Evolutionary conservation across 1,140 invertebrate genomes (phyloP).

Genomic region (Ruditapes philippinarum): DNA sequence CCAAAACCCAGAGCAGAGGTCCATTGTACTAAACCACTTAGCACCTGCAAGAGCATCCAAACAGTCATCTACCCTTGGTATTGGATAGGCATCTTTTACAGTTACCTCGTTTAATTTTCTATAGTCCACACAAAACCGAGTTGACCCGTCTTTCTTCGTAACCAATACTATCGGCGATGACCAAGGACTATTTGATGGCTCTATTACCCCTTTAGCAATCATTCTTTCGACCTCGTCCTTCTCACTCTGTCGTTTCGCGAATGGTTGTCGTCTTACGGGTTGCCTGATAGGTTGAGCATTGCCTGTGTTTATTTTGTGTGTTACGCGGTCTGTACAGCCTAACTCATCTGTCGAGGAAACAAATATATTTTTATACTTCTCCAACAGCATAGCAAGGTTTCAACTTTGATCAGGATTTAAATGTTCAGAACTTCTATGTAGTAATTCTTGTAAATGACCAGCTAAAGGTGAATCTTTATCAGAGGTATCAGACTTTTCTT

Average conservation of each 20-base stretch:
- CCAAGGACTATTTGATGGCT: conserved; percentile 56
- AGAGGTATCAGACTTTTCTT: neutral
- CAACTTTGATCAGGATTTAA: neutral
- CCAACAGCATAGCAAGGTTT: neutral
- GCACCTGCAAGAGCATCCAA: neutral
- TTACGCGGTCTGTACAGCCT: conserved; percentile 1
- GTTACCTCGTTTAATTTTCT: conserved; percentile 74
- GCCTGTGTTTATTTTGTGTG: conserved; percentile 24
- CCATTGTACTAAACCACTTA: neutral
- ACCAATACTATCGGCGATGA: conserved; percentile 87
- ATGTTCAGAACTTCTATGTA: neutral
- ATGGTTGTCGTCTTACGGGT: neutral
- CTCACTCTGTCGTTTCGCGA: neutral
- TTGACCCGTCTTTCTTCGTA: conserved; percentile 85
- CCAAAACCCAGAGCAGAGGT: conserved; percentile 77
- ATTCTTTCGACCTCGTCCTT: conserved; percentile 42
- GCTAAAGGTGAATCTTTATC: neutral
- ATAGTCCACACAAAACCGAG: conserved; percentile 88
- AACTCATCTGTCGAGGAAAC: neutral
- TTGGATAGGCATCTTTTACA: conserved; percentile 65
- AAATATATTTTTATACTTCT: conserved; percentile 2
- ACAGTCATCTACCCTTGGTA: conserved; percentile 69
- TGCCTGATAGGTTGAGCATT: neutral
- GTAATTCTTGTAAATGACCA: neutral
- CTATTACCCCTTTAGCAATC: conserved; percentile 29